Base-by-base conservation (phyloP, 1,140 invertebrate species). In the Heterodera carotae region DNA sequence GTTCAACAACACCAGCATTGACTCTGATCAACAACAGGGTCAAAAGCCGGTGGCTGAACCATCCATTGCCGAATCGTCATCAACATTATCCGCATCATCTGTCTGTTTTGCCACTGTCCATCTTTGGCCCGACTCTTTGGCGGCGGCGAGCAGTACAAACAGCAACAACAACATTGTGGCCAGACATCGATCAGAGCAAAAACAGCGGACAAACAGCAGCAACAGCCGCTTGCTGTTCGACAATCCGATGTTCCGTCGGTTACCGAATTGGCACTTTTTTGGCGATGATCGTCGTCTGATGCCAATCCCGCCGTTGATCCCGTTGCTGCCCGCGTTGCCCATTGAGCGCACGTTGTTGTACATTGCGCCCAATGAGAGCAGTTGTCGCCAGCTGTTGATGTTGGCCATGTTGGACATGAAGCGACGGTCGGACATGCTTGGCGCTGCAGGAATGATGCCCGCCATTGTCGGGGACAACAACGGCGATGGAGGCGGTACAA, bases 261-360 rank as follows among this genome's bases (percentile, higher is more conserved):
- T 74, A 10, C 72, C 72, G 36, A 74, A 74, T 36, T 74, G 72
- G 72, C 72, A 74, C 56, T 74, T 74, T 64, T 74, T 74, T 34
- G 72, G 72, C 33, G 71, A 73, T 12, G 72, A 74, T 62, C 72
- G 72, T 7, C 43, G 56, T 18, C 33, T 74, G 25, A 36, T 56
- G 59, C 72, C 48, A 60, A 74, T 74, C 59, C 72, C 72, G 2
- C 36, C 64, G 6, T 8, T 56, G 25, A 74, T 74, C n/a, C 72
- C 72, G 22, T 7, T 74, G 27, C n/a, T 62, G 27, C 72, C 56
- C 36, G 62, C 22, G 18, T 48, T 74, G 33, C 72, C 72, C 4
- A 56, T 74, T 18, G 72, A 74, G 64, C 33, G 72, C 27, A 74
- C 56, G 27, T 62, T 74, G 53, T 56, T 74, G 5, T 74, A 59